These are phyloP conservation scores for Amphiduros pacificus DNA, from an alignment of 2,888 invertebrate genomes.

Conservation along the genomic window DNA sequence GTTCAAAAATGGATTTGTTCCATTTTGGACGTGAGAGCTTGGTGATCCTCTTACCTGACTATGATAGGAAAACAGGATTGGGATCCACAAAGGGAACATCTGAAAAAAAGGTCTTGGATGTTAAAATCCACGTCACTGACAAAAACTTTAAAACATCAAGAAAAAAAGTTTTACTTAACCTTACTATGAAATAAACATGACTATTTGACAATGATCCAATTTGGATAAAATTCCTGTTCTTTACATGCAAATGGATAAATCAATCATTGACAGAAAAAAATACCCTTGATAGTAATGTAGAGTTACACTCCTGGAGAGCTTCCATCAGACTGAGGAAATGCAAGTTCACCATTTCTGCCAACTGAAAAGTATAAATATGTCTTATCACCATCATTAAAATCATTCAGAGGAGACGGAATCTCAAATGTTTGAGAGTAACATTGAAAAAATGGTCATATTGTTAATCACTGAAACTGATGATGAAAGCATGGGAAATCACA, in stretches of 20 bases:
- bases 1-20: not conserved
- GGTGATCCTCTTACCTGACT: conserved; percentile 67
- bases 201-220: too few species aligned
- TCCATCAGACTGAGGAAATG: conserved; percentile 95
- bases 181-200: too few species aligned
- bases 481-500: not conserved
- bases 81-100: conserved; percentile 89
- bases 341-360: conserved; percentile 96
- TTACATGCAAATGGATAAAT: too few species aligned
- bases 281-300: conserved; percentile 86
- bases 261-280: conserved; percentile 57
- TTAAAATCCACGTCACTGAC: too few species aligned
- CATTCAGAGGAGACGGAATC: conserved; percentile 1
- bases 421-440: not conserved
- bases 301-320: conserved; percentile 91
- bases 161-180: too few species aligned
- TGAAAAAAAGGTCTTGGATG: too few species aligned
- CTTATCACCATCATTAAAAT: not conserved
- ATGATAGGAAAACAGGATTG: conserved; percentile 90
- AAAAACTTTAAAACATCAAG: too few species aligned
- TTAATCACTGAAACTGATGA: not conserved
- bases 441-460: too few species aligned
- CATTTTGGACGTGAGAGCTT: too few species aligned
- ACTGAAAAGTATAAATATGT: conserved; percentile 68
- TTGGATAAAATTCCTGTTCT: too few species aligned